phyloP scores from a whole-genome alignment of 2,888 invertebrate species.

The Drosophila borealis region DNA sequence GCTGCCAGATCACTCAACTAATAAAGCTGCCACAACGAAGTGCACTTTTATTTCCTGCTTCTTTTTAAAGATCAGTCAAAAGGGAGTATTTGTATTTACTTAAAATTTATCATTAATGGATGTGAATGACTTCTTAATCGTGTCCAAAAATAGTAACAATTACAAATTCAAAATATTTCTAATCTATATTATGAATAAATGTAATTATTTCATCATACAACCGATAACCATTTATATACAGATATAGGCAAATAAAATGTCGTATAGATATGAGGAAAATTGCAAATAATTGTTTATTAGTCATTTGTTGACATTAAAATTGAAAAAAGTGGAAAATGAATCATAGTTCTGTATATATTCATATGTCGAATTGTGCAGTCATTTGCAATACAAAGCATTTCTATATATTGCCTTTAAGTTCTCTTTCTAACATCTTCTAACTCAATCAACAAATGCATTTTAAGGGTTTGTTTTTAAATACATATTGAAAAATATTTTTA shows the following conservation, averaged over 20 bases:
- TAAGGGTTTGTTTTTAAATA: constrained; percentile 55
- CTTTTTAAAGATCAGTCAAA: too few species aligned
- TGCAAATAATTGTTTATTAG: constrained; percentile 23
- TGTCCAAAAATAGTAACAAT: not conserved
- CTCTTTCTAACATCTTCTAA: not conserved
- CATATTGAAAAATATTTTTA: constrained; percentile 75
- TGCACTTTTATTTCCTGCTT: not conserved
- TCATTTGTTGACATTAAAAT: constrained; percentile 34
- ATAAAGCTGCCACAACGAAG: not conserved
- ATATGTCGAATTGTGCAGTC: not conserved
- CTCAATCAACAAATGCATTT: constrained; percentile 6
- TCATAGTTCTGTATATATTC: constrained; percentile 4
- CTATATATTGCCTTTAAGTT: not conserved
- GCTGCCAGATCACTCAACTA: not conserved
- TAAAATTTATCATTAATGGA: too few species aligned
- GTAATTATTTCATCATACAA: constrained; percentile 9
- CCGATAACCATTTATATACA: constrained; percentile 19
- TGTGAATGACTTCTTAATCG: too few species aligned
- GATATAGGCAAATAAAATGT: constrained; percentile 13
- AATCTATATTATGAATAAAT: constrained; percentile 14
- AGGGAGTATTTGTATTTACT: too few species aligned
- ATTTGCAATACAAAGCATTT: too few species aligned
- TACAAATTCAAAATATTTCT: constrained; percentile 2
- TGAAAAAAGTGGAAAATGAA: constrained; percentile 3
- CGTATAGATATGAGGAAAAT: constrained; percentile 2